A percentile compares a stretch with the other conserved stretches of the same genome.
phyloP scores from a whole-genome alignment of 2,888 invertebrate species.

The Ptychoptera albimana region DNA sequence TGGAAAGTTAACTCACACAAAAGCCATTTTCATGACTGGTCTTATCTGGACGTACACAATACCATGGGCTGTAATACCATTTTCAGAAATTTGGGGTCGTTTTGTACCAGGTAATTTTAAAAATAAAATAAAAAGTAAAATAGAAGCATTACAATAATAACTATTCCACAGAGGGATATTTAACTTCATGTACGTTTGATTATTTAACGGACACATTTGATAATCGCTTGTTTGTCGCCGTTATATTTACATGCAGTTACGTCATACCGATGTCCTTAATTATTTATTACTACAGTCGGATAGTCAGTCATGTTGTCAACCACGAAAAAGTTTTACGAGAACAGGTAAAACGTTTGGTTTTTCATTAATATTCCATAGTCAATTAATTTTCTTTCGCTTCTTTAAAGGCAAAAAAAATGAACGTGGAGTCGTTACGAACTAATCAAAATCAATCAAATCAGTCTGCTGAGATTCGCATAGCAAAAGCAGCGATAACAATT shows the following conservation, averaged over 20 bases:
- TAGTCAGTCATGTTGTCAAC: slow-evolving; percentile 71
- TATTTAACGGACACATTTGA: slow-evolving; percentile 66
- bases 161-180: slow-evolving; percentile 56
- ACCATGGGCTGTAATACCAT: slow-evolving; percentile 69
- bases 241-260: slow-evolving; percentile 64
- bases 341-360: slow-evolving; percentile 28
- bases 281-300: slow-evolving; percentile 70
- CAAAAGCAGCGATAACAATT: slow-evolving; percentile 76
- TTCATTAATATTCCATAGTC: slow-evolving; percentile 28
- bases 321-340: slow-evolving; percentile 70
- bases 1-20: slow-evolving; percentile 64
- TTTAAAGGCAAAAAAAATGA: slow-evolving; percentile 88
- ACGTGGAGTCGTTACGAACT: slow-evolving; percentile 65
- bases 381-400: too few relatives aligned
- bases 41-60: slow-evolving; percentile 60
- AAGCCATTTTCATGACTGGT: slow-evolving; percentile 57
- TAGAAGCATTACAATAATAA: too few relatives aligned
- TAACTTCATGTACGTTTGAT: slow-evolving; percentile 73
- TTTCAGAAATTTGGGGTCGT: slow-evolving; percentile 69
- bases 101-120: slow-evolving; percentile 47
- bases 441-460: slow-evolving; percentile 45
- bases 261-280: slow-evolving; percentile 61
- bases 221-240: slow-evolving; percentile 57
- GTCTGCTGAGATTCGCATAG: slow-evolving; percentile 70
- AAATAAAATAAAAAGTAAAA: not conserved